Percentiles rank a stretch among this genome's conserved stretches.
Evolutionary conservation across 1,140 invertebrate species (phyloP).

Genomic region (Leptoteleia sp.): DNA sequence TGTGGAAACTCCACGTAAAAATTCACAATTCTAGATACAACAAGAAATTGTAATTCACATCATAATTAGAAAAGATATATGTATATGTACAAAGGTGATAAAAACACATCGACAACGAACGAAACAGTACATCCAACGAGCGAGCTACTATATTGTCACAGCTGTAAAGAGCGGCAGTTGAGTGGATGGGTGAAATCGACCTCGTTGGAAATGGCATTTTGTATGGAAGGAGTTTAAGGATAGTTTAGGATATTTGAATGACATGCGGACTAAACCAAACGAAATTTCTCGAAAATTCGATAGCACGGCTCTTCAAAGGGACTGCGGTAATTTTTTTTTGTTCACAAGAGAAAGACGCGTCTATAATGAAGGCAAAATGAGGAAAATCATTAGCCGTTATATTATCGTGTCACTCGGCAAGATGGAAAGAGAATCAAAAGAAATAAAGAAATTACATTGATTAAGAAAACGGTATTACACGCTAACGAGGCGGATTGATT

Average conservation of each 20-base stretch:
- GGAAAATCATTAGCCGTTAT: too few species aligned
- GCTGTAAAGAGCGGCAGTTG: conserved; percentile 77
- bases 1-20: conserved; percentile 68
- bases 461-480: background rate
- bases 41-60: conserved; percentile 78
- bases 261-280: conserved; percentile 36
- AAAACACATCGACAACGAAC: conserved; percentile 82
- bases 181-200: conserved; percentile 67
- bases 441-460: background rate
- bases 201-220: conserved; percentile 65
- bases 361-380: conserved; percentile 5
- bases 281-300: conserved; percentile 61
- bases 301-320: conserved; percentile 19
- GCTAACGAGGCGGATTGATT: background rate
- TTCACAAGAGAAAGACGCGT: conserved; percentile 24
- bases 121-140: conserved; percentile 82
- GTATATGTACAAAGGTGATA: conserved; percentile 80
- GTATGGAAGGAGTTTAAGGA: conserved; percentile 59
- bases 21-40: conserved; percentile 78
- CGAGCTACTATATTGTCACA: conserved; percentile 81
- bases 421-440: too few species aligned
- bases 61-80: conserved; percentile 78
- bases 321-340: conserved; percentile 39
- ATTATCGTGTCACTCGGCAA: too few species aligned
- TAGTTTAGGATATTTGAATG: conserved; percentile 54